These are phyloP conservation scores for Amorpha juglandis DNA, from an alignment of 2,888 invertebrate genomes.

Conservation along the genomic window DNA sequence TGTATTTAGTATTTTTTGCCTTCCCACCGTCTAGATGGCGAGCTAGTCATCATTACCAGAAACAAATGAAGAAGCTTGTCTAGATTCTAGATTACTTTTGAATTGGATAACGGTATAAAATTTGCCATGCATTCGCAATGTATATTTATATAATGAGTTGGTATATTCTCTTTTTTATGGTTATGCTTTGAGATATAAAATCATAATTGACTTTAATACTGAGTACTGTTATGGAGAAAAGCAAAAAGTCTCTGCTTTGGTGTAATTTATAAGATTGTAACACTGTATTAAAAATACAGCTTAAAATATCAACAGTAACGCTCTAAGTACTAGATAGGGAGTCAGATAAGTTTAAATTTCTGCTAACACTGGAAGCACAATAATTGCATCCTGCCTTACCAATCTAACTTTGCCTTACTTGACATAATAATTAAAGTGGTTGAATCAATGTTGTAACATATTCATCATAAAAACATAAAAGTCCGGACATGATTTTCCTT, in stretches of 20 bases:
- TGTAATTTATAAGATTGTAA: background rate
- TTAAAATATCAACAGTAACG: background rate
- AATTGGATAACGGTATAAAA: conserved; percentile 26
- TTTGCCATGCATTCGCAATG: conserved; percentile 11
- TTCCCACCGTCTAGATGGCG: background rate
- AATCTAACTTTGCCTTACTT: background rate
- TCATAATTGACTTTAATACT: conserved; percentile 14
- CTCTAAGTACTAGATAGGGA: too few species aligned
- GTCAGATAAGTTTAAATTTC: too few species aligned
- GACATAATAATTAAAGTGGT: background rate
- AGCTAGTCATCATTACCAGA: conserved; percentile 18
- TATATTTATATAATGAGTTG: conserved; percentile 15
- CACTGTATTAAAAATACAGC: background rate
- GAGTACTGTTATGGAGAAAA: conserved; percentile 9
- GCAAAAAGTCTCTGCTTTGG: background rate
- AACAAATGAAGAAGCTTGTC: conserved; percentile 23
- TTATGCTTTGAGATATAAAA: conserved; percentile 22
- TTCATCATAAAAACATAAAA: background rate
- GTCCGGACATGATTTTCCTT: background rate
- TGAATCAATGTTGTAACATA: background rate
- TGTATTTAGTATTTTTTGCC: background rate
- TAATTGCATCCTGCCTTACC: background rate
- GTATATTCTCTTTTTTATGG: conserved; percentile 12
- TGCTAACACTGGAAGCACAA: background rate
- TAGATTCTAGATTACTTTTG: conserved; percentile 29